phyloP scores from a whole-genome alignment of 2,113 vertebrate genomes.

The Hemibagrus wyckioides region DNA sequence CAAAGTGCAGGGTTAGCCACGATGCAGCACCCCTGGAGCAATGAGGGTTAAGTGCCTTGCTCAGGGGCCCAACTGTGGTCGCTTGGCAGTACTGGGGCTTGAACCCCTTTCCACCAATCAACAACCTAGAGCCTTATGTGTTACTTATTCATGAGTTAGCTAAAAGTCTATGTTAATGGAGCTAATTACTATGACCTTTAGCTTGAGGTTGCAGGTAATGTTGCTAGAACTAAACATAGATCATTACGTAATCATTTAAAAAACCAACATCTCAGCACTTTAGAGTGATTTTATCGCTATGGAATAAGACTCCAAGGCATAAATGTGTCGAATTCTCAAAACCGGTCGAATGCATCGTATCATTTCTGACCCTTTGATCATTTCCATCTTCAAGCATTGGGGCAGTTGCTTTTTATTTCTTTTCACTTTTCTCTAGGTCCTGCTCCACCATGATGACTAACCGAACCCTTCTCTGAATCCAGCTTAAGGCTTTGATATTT shows the following conservation, averaged over 20 bases:
- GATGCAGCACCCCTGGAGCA: no score
- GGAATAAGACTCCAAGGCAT: not conserved
- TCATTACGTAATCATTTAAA: not conserved
- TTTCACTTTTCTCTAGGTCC: not conserved
- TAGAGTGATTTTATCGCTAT: not conserved
- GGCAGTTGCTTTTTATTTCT: not conserved
- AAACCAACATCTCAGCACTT: not conserved
- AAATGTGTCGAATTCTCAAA: not conserved
- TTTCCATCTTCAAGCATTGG: not conserved
- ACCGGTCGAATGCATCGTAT: not conserved
- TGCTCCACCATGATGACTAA: not conserved
- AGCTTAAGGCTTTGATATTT: conserved; percentile 37
- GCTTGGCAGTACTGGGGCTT: no score
- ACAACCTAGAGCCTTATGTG: no score
- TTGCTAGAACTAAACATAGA: not conserved
- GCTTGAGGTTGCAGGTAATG: not conserved
- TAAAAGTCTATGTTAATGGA: not conserved
- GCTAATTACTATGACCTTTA: not conserved
- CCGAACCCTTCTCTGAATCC: not conserved
- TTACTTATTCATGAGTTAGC: not conserved
- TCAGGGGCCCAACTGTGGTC: no score
- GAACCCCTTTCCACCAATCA: no score
- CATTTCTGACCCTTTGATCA: no score
- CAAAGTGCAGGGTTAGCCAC: no score
- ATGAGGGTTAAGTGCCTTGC: no score